Evolutionary conservation across 2,888 invertebrate genomes (phyloP).

Genomic region (Conus canariensis): DNA sequence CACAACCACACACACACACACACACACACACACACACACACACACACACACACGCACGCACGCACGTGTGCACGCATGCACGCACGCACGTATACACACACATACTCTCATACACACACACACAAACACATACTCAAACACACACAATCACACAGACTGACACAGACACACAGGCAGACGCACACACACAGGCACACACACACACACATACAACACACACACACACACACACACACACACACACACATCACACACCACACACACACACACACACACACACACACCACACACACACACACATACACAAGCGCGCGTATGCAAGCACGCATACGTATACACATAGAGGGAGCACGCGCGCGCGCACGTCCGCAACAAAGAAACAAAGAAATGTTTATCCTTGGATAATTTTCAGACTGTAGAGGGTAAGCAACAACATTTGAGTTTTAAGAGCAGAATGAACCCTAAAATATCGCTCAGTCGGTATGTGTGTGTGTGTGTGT

Average conservation of each 20-base stretch:
- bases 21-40: conserved; percentile 1
- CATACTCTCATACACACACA: not conserved
- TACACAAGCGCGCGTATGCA: no score
- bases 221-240: not conserved
- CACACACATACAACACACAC: not conserved
- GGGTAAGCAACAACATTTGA: no score
- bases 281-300: conserved; percentile 11
- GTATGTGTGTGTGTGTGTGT: not conserved
- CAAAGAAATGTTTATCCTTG: not conserved
- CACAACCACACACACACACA: not conserved
- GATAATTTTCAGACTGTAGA: no score
- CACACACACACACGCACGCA: not conserved
- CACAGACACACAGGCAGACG: not conserved
- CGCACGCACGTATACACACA: not conserved
- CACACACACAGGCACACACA: not conserved
- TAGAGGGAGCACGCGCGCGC: not conserved
- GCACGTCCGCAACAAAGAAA: not conserved
- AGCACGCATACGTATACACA: no score
- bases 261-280: conserved; percentile 12
- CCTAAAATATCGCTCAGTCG: not conserved
- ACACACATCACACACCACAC: not conserved
- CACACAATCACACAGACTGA: not conserved
- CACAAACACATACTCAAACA: not conserved
- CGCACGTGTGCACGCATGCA: not conserved
- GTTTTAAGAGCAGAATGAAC: no score